Percentiles rank a stretch among this genome's conserved stretches.
These are phyloP conservation scores for Lepidocyrtoides sp. DNA, from an alignment of 2,888 invertebrate species.

Conservation along the genomic window DNA sequence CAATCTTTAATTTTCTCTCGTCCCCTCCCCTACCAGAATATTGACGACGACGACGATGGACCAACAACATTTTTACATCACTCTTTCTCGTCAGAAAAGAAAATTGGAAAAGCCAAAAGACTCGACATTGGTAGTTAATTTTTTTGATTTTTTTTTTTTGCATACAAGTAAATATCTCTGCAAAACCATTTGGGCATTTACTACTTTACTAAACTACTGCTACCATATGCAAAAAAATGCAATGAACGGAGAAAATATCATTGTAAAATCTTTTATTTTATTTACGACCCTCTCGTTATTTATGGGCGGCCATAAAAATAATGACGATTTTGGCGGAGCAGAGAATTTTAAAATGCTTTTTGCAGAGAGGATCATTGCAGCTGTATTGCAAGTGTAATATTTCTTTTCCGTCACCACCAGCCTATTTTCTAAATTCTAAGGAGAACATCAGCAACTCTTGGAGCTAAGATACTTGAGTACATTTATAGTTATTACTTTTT, in stretches of 20 bases:
- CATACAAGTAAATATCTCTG: background rate
- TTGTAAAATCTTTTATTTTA: slow-evolving; percentile 50
- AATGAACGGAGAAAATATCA: slow-evolving; percentile 47
- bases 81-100: background rate
- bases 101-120: background rate
- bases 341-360: slow-evolving; percentile 37
- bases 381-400: background rate
- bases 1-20: background rate
- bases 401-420: background rate
- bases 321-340: slow-evolving; percentile 50
- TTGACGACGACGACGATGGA: background rate
- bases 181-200: background rate
- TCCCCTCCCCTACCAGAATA: background rate
- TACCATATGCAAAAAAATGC: slow-evolving; percentile 24
- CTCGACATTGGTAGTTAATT: background rate
- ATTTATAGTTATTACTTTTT: background rate
- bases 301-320: slow-evolving; percentile 52
- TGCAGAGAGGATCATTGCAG: background rate
- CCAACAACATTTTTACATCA: background rate
- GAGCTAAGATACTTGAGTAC: background rate
- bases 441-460: background rate
- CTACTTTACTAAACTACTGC: too few species aligned
- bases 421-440: background rate
- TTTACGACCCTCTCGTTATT: slow-evolving; percentile 59
- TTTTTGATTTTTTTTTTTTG: background rate